Percentiles rank a stretch among this genome's conserved stretches.
Conservation (phyloP, 2,113 vertebrate genomes). For the Cynopterus brachyotis region DNA sequence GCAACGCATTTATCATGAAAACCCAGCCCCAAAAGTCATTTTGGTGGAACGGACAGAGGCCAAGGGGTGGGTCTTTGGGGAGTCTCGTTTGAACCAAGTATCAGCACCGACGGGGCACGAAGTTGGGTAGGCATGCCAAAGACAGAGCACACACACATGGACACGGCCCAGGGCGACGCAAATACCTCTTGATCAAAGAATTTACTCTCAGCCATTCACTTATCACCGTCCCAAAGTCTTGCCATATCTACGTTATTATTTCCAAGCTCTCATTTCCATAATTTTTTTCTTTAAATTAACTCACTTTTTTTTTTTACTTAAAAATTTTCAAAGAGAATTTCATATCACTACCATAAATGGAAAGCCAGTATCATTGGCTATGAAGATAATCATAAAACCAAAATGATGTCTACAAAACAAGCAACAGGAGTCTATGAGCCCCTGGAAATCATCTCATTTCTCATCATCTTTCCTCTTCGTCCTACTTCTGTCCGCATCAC, state of each 20-base stretch:
- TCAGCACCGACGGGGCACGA: fast-evolving
- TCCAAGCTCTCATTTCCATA: neutral
- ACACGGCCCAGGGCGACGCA: fast-evolving
- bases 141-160: fast-evolving
- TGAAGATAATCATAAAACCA: neutral
- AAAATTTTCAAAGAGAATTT: neutral
- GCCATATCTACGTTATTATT: neutral
- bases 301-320: neutral
- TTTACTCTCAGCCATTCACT: neutral
- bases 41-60: neutral
- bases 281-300: neutral
- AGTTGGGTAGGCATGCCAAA: no score
- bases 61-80: neutral
- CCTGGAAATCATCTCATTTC: fast-evolving
- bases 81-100: neutral
- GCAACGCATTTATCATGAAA: neutral
- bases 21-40: neutral
- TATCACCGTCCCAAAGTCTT: neutral
- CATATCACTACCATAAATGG: neutral
- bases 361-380: neutral
- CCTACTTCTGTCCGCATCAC: no score
- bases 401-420: neutral
- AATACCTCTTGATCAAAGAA: neutral
- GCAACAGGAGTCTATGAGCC: neutral
- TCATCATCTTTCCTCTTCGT: no score